Percentiles rank a stretch among this genome's conserved stretches.
These are phyloP conservation scores for Pachydiplax longipennis DNA, from an alignment of 2,888 invertebrate species.

Conservation along the genomic window DNA sequence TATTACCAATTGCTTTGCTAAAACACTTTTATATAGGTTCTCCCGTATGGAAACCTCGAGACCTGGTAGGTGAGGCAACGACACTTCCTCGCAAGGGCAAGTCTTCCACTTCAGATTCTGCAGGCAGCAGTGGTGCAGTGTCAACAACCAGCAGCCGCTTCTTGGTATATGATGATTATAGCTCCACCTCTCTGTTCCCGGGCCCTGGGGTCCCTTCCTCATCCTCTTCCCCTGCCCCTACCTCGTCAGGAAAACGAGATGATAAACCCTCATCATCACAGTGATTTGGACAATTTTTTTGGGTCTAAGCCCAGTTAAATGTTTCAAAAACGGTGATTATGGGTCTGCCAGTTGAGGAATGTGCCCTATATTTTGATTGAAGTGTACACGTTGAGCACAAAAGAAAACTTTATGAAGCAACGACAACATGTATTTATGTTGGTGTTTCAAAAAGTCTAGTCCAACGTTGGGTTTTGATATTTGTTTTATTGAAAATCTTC, in stretches of 20 bases:
- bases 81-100: conserved; percentile 69
- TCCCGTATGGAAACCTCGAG: conserved; percentile 98
- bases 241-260: conserved; percentile 31
- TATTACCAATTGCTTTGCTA: too few species aligned
- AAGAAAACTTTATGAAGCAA: conserved; percentile 30
- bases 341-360: conserved; percentile 6
- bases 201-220: conserved; percentile 14
- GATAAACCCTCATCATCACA: conserved; percentile 31
- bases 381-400: not conserved
- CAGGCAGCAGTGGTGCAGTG: not conserved
- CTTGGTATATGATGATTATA: conserved; percentile 45
- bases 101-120: conserved; percentile 48
- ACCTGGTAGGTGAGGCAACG: conserved; percentile 70
- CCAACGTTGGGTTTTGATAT: conserved; percentile 9
- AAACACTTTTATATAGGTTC: conserved; percentile 78
- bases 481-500: conserved; percentile 2
- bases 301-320: conserved; percentile 19
- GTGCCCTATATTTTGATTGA: conserved; percentile 15
- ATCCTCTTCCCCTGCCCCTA: conserved; percentile 8
- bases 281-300: conserved; percentile 41
- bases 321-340: conserved; percentile 12
- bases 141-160: conserved; percentile 39
- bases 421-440: conserved; percentile 32
- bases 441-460: conserved; percentile 20
- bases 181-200: conserved; percentile 35